These are phyloP conservation scores for Helostoma temminkii DNA, from an alignment of 2,797 vertebrate species.

Conservation along the genomic window DNA sequence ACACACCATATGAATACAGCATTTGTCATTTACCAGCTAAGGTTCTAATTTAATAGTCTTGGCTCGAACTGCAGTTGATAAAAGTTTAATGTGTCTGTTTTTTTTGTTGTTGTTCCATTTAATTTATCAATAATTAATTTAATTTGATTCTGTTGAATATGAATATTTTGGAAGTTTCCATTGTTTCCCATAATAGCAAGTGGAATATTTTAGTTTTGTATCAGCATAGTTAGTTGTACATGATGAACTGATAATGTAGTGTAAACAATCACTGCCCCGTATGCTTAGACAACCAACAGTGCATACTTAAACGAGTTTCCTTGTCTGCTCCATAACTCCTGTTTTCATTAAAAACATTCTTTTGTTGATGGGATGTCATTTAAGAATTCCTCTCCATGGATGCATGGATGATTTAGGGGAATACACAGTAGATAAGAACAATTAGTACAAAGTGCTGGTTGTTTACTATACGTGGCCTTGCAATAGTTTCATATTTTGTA, in stretches of 20 bases:
- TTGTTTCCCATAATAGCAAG: not conserved
- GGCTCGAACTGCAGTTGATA: too few relatives aligned
- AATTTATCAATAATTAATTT: not conserved
- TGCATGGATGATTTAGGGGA: not conserved
- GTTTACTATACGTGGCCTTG: too few relatives aligned
- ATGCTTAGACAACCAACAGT: not conserved
- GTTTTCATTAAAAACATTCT: not conserved
- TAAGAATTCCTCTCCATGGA: slow-evolving; percentile 1
- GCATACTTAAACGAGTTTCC: not conserved
- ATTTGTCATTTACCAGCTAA: too few relatives aligned
- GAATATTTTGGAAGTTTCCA: not conserved
- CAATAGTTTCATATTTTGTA: too few relatives aligned
- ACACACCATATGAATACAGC: too few relatives aligned
- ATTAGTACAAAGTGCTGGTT: not conserved
- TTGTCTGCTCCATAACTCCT: slow-evolving; percentile 8
- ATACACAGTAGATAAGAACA: not conserved
- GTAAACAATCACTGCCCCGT: not conserved
- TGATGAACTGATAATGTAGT: not conserved
- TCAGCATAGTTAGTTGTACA: not conserved
- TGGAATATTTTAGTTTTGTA: not conserved
- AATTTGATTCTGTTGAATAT: not conserved
- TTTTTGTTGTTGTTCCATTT: too few relatives aligned
- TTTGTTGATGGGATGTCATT: not conserved
- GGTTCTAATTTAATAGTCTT: too few relatives aligned
- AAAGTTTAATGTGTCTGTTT: too few relatives aligned